Conservation (phyloP, 2,888 invertebrate species). For the Anarsia innoxiella region DNA sequence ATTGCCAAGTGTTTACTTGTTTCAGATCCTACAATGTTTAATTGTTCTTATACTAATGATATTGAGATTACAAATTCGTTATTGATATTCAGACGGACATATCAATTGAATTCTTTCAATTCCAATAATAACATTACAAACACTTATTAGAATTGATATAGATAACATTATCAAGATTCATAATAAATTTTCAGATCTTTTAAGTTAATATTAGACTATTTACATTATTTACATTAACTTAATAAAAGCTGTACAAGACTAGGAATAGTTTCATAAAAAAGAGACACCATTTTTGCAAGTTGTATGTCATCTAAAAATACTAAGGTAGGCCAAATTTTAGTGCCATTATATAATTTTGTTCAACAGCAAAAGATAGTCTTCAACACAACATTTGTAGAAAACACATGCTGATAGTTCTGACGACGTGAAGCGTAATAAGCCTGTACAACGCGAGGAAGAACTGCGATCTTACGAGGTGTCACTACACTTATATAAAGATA, state of each 20-base stretch:
- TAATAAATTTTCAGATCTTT: constrained; percentile 27
- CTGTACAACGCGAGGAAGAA: constrained; percentile 47
- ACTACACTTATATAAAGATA: constrained; percentile 36
- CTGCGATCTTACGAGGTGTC: constrained; percentile 40
- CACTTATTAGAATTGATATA: constrained; percentile 47
- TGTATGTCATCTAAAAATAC: constrained; percentile 23
- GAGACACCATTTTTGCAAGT: too few relatives aligned
- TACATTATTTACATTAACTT: constrained; percentile 51
- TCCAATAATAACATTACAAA: constrained; percentile 56
- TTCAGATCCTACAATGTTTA: constrained; percentile 39
- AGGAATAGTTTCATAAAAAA: constrained; percentile 50
- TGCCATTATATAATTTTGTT: too few relatives aligned
- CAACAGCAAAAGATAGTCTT: constrained; percentile 20
- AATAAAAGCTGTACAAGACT: constrained; percentile 50
- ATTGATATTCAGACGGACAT: constrained; percentile 68
- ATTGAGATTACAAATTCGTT: constrained; percentile 68
- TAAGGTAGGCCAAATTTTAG: constrained; percentile 28
- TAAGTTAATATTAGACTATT: constrained; percentile 29
- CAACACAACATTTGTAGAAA: too few relatives aligned
- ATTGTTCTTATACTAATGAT: constrained; percentile 61
- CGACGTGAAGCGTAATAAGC: too few relatives aligned
- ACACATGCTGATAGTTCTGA: too few relatives aligned
- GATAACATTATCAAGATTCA: constrained; percentile 28
- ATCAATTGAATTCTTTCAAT: constrained; percentile 63
- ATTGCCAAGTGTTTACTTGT: constrained; percentile 69